Conservation (phyloP, 2,888 invertebrate genomes). For the Leucophenga maculata region DNA sequence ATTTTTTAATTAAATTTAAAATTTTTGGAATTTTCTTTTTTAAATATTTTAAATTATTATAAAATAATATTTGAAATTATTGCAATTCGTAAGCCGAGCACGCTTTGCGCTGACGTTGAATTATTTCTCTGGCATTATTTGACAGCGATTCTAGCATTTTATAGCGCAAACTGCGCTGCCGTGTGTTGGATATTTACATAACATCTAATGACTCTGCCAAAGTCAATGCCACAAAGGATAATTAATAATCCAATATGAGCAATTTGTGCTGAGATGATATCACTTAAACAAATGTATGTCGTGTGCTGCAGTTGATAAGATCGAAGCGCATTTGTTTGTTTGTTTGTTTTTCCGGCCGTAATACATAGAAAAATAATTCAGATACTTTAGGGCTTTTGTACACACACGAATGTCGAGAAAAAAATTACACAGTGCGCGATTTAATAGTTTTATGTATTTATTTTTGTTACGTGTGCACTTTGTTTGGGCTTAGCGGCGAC, state of each 20-base stretch:
- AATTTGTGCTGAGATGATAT: not conserved
- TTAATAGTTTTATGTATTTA: not conserved
- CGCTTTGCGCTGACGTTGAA: not conserved
- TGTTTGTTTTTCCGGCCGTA: not conserved
- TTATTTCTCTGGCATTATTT: not conserved
- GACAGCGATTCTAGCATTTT: not conserved
- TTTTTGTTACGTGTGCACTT: slow-evolving; percentile 4
- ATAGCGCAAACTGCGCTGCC: not conserved
- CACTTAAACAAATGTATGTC: not conserved
- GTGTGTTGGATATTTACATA: too few species aligned
- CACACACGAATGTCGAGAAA: not conserved
- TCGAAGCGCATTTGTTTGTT: not conserved
- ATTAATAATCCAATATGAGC: not conserved
- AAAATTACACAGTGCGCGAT: too few species aligned
- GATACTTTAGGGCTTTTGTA: not conserved
- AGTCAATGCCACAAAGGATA: not conserved
- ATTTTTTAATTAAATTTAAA: not conserved
- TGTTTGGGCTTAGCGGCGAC: not conserved
- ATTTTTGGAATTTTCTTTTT: slow-evolving; percentile 31
- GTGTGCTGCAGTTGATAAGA: not conserved
- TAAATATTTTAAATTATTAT: slow-evolving; percentile 30
- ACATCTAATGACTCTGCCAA: too few species aligned
- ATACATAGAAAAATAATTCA: not conserved
- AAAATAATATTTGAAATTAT: slow-evolving; percentile 1
- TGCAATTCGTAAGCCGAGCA: not conserved